Conservation (phyloP, 2,113 vertebrate species). For the Hemicordylus capensis region DNA sequence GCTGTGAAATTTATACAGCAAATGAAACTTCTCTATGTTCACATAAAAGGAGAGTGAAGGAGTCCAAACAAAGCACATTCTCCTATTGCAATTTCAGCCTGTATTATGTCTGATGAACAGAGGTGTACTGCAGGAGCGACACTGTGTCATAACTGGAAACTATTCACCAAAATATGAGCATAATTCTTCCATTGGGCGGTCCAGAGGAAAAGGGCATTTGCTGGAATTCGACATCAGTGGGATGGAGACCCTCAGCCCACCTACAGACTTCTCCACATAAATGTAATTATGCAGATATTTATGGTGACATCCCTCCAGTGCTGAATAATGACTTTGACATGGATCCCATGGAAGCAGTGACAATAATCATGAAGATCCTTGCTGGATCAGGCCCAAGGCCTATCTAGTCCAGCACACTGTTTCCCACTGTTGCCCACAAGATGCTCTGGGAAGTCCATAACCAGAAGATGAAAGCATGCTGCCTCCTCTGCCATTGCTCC, state of each 20-base stretch:
- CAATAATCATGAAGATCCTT: background rate
- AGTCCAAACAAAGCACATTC: constrained; percentile 67
- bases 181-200: constrained; percentile 52
- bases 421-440: too few species aligned
- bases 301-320: too few species aligned
- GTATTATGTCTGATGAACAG: constrained; percentile 66
- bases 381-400: too few species aligned
- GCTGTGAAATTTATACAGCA: constrained; percentile 69
- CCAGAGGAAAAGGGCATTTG: constrained; percentile 71
- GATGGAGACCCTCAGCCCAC: constrained; percentile 65
- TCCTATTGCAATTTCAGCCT: constrained; percentile 60
- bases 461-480: too few species aligned
- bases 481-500: too few species aligned
- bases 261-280: constrained; percentile 71
- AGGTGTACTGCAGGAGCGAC: constrained; percentile 54
- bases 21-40: constrained; percentile 74
- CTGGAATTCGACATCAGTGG: constrained; percentile 70
- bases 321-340: background rate
- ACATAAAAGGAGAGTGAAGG: constrained; percentile 64
- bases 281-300: constrained; percentile 58
- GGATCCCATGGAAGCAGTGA: background rate
- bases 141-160: constrained; percentile 61
- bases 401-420: too few species aligned
- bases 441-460: too few species aligned
- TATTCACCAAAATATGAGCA: constrained; percentile 64